Percentiles rank a stretch among this genome's conserved stretches.
Evolutionary conservation across 1,140 invertebrate genomes (phyloP).

Genomic region (Papilio xuthus): DNA sequence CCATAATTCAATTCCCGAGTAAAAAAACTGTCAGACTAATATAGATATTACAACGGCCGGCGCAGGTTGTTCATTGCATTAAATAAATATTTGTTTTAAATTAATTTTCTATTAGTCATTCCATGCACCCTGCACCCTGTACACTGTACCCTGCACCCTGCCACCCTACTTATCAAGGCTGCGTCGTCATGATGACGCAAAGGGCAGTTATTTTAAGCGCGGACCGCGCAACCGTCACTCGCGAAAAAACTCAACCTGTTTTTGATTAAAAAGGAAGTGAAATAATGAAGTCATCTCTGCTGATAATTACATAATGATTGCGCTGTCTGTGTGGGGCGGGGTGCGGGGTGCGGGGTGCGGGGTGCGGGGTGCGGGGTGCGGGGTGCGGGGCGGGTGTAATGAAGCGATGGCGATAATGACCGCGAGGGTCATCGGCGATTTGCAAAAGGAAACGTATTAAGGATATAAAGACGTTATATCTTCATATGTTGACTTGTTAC

Average conservation of each 20-base stretch:
- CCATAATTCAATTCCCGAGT: not conserved
- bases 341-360: too few relatives aligned
- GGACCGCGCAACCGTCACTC: not conserved
- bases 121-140: not conserved
- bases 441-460: conserved; percentile 17
- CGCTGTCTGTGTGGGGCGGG: too few relatives aligned
- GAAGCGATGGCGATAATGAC: conserved; percentile 4
- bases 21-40: not conserved
- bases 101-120: conserved; percentile 17
- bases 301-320: conserved; percentile 20
- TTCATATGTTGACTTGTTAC: not conserved
- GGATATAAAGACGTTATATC: conserved; percentile 5
- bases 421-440: conserved; percentile 2
- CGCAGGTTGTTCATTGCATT: not conserved
- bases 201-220: not conserved
- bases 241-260: conserved; percentile 23
- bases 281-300: conserved; percentile 16
- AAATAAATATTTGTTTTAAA: conserved; percentile 1
- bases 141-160: not conserved
- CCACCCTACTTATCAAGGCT: not conserved
- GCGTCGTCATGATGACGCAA: conserved; percentile 7
- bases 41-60: not conserved
- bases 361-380: not conserved
- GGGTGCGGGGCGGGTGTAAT: not conserved
- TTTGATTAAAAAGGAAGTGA: conserved; percentile 19